Base-by-base conservation (phyloP, 2,888 invertebrate species). In the Rosalia funebris region DNA sequence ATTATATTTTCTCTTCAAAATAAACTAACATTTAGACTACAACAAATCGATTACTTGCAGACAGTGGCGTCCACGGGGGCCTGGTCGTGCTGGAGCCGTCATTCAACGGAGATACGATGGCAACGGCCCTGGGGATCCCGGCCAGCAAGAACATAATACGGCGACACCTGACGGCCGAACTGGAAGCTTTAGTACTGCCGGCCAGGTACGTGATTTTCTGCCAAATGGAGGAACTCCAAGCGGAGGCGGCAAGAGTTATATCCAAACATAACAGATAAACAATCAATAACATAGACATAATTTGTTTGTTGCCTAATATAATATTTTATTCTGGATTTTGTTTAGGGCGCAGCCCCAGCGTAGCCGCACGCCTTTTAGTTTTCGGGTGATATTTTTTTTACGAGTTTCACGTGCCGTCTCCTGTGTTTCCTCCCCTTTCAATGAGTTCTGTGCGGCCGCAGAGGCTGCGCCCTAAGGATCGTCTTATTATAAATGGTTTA, bases 11-110 rank as follows among this genome's bases (percentile, higher is more conserved):
- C n/a, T n/a, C n/a, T n/a, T n/a, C 25, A 5, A 25, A 25, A 46
- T 14, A 10, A 14, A 31, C 11, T 11, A 41, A 19, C 32, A 16
- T 7, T 7, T 25, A 25, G 25, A 7, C 25, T 3, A 7, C n/a
- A n/a, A n/a, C n/a, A n/a, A n/a, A n/a, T n/a, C n/a, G n/a, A n/a
- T n/a, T n/a, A n/a, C 25, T 25, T 25, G 65, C 83, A 91, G 95
- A 96, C 82, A 95, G 95, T 77, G 97, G 97, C 71, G 94, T 97
- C 5, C 96, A 97, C 78, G 96, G 97, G 62, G 96, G 96, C 9
- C 83, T 97, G 65, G 94, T 96, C 52, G 96, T 96, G 11, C 82
- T 97, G 74, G 96, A 97, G 79, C 93, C 95, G 11, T 94, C 95
- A 10, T 96, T 97, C 82, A 95, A 92, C 57, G 94, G 95, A 20